Conservation (phyloP, 2,888 invertebrate species). For the Altica lythri region DNA sequence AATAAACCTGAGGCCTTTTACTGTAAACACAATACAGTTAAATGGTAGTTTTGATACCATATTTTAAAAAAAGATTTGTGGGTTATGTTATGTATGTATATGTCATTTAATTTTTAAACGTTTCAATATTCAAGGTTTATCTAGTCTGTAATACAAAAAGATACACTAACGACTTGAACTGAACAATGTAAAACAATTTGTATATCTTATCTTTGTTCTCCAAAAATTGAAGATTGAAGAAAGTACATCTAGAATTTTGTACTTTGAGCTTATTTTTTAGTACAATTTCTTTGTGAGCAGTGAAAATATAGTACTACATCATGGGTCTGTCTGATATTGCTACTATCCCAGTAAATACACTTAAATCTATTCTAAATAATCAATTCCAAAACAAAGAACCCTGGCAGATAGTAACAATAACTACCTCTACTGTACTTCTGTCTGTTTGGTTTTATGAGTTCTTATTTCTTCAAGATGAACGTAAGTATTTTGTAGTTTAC, state of each 20-base stretch:
- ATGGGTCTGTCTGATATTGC: constrained; percentile 1
- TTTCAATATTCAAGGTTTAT: too few relatives aligned
- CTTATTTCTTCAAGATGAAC: constrained; percentile 70
- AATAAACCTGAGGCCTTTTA: too few relatives aligned
- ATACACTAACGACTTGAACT: too few relatives aligned
- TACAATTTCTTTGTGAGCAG: neutral
- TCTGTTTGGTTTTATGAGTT: constrained; percentile 76
- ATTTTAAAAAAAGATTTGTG: too few relatives aligned
- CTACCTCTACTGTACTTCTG: constrained; percentile 73
- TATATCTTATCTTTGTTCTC: constrained; percentile 6
- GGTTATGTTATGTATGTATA: too few relatives aligned
- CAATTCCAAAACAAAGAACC: constrained; percentile 72
- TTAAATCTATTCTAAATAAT: constrained; percentile 39
- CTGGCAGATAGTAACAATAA: constrained; percentile 81
- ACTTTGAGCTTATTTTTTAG: neutral
- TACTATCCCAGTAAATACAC: constrained; percentile 16
- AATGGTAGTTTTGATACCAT: too few relatives aligned
- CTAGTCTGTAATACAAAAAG: too few relatives aligned
- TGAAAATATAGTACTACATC: neutral
- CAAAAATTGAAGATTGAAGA: neutral
- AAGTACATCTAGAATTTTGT: neutral
- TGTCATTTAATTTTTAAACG: too few relatives aligned
- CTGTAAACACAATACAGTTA: too few relatives aligned
- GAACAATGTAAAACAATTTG: too few relatives aligned
- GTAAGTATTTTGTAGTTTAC: constrained; percentile 59